Conservation (phyloP, 2,888 invertebrate species). For the Stenchaetothrips biformis region DNA sequence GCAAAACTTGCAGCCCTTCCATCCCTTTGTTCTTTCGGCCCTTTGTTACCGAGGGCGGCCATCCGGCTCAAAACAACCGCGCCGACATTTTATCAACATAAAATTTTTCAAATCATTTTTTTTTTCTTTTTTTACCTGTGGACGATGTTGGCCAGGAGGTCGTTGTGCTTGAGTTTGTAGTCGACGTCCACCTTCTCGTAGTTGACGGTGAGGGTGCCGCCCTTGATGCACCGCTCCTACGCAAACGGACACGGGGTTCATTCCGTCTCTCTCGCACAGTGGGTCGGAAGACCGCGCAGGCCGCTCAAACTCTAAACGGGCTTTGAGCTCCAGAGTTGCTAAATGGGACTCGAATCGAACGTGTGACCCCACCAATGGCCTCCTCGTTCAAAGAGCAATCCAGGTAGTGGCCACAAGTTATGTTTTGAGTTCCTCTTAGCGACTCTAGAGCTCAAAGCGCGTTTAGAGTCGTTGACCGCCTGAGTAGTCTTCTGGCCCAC, state of each 20-base stretch:
- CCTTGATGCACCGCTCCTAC: constrained; percentile 78
- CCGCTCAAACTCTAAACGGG: too few species aligned
- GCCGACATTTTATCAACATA: neutral
- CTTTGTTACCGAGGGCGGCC: constrained; percentile 26
- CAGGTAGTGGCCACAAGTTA: too few species aligned
- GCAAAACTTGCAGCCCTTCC: constrained; percentile 27
- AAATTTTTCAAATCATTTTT: too few species aligned
- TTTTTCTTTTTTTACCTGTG: constrained; percentile 66
- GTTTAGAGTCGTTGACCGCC: too few species aligned
- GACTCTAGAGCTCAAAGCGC: too few species aligned
- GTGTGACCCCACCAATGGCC: too few species aligned
- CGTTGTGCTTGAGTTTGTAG: constrained; percentile 88
- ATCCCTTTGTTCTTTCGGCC: constrained; percentile 26
- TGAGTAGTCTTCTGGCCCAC: too few species aligned
- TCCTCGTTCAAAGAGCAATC: too few species aligned
- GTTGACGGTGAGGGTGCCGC: constrained; percentile 89
- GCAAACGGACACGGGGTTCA: constrained; percentile 27
- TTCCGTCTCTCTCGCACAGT: neutral
- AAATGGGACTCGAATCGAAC: too few species aligned
- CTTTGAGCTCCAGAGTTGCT: too few species aligned
- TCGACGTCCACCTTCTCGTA: constrained; percentile 87
- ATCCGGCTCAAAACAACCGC: constrained; percentile 21
- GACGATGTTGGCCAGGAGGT: constrained; percentile 85
- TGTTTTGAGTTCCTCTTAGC: too few species aligned
- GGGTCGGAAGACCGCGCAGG: too few species aligned